Evolutionary conservation across 2,888 invertebrate species (phyloP).

Genomic region (Lycaena phlaeas): DNA sequence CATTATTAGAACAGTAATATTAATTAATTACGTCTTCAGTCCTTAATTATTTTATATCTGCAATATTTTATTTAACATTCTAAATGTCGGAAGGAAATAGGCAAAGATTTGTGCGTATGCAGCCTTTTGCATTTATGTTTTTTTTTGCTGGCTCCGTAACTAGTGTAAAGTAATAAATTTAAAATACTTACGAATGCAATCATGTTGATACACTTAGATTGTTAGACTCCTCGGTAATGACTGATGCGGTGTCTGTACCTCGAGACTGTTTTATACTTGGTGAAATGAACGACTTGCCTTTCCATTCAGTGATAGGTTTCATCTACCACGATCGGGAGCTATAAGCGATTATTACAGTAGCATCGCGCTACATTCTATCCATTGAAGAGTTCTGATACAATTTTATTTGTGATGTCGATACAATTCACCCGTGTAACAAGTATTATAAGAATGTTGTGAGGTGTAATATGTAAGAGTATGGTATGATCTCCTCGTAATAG

Average conservation of each 20-base stretch:
- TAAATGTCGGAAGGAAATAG: neutral
- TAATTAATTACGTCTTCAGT: neutral
- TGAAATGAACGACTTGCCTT: constrained; percentile 60
- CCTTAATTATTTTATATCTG: neutral
- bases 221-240: constrained; percentile 47
- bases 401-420: fast-evolving
- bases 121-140: neutral
- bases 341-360: neutral
- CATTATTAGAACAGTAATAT: neutral
- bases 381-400: constrained; percentile 21
- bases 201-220: constrained; percentile 59
- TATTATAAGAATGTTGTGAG: neutral
- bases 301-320: constrained; percentile 62
- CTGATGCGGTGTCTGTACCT: constrained; percentile 49
- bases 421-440: constrained; percentile 26
- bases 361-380: constrained; percentile 13
- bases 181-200: constrained; percentile 60
- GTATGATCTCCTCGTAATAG: constrained; percentile 33
- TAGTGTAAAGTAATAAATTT: neutral
- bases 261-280: constrained; percentile 61
- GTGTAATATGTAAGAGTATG: constrained; percentile 11
- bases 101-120: neutral
- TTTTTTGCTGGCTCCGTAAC: neutral
- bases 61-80: neutral
- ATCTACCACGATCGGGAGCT: constrained; percentile 25